These are phyloP conservation scores for Lagocephalus sceleratus DNA, from an alignment of 2,797 vertebrate genomes.

Conservation along the genomic window DNA sequence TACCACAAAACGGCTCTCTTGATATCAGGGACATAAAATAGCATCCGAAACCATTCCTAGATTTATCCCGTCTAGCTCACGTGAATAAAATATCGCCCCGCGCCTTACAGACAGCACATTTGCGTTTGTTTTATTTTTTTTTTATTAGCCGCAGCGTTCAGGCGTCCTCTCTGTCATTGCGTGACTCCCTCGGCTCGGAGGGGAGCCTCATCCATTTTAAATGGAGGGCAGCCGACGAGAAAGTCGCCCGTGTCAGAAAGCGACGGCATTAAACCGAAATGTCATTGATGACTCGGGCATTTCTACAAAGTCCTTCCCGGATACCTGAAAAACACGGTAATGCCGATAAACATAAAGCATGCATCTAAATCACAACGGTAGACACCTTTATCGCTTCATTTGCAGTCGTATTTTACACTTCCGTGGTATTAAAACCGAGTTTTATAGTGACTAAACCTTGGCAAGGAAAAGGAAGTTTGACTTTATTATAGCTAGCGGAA, in stretches of 20 bases:
- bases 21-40: too few species aligned
- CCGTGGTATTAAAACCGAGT: too few species aligned
- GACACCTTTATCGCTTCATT: conserved; percentile 12
- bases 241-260: not conserved
- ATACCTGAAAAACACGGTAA: not conserved
- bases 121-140: not conserved
- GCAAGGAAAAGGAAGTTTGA: not conserved
- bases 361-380: conserved; percentile 8
- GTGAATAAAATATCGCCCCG: too few species aligned
- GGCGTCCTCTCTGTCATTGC: too few species aligned
- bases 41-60: too few species aligned
- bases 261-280: not conserved
- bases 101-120: too few species aligned
- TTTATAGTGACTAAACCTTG: too few species aligned
- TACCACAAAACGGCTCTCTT: too few species aligned
- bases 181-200: too few species aligned
- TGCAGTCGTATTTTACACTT: conserved; percentile 1
- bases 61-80: too few species aligned
- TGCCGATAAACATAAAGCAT: not conserved
- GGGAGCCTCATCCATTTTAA: not conserved
- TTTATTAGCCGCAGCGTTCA: not conserved
- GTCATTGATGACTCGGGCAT: not conserved
- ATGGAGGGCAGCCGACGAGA: conserved; percentile 5
- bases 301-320: not conserved
- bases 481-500: conserved; percentile 15